Evolutionary conservation across 2,888 invertebrate species (phyloP).

Genomic region (Endotricha flammealis): DNA sequence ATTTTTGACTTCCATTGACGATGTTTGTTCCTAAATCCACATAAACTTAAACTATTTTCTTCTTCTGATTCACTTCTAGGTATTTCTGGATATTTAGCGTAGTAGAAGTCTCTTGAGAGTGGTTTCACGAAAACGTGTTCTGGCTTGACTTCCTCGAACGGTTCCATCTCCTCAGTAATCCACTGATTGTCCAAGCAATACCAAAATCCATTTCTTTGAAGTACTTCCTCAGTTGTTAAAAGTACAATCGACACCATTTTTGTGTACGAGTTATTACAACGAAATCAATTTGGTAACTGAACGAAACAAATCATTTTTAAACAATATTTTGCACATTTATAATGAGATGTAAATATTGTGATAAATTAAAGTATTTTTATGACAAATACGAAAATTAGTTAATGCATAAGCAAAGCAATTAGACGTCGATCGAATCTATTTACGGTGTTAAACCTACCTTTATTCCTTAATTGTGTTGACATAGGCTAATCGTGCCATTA

Average conservation of each 20-base stretch:
- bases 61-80: conserved; percentile 69
- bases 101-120: conserved; percentile 58
- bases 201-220: conserved; percentile 64
- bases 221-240: conserved; percentile 63
- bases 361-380: conserved; percentile 5
- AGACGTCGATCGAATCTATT: not conserved
- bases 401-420: conserved; percentile 3
- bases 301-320: not conserved
- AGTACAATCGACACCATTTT: conserved; percentile 61
- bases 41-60: conserved; percentile 53
- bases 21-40: conserved; percentile 56
- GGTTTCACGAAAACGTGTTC: conserved; percentile 57
- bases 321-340: not conserved
- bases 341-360: conserved; percentile 7
- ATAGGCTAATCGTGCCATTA: not conserved
- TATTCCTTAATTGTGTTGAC: not conserved
- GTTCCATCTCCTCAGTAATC: conserved; percentile 63
- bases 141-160: conserved; percentile 60
- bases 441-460: not conserved
- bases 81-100: conserved; percentile 62
- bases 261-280: no score
- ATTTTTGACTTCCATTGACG: conserved; percentile 60
- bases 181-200: conserved; percentile 56
- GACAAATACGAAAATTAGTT: conserved; percentile 1
- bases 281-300: conserved; percentile 7